Evolutionary conservation across 2,888 invertebrate genomes (phyloP).

Genomic region (Galerucella nymphaeae): DNA sequence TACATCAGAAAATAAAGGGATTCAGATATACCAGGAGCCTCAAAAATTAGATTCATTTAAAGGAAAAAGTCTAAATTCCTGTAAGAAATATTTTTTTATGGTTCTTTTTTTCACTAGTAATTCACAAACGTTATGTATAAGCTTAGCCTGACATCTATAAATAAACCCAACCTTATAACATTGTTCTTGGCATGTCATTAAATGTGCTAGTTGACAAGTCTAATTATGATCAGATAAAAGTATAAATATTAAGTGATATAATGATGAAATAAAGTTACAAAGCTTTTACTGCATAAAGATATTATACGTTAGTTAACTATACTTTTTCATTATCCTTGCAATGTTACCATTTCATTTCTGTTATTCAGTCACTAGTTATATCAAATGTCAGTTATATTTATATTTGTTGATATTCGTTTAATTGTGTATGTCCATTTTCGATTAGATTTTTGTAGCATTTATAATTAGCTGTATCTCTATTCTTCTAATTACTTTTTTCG

Average conservation of each 20-base stretch:
- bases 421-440: no score
- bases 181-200: constrained; percentile 34
- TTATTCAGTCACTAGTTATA: no score
- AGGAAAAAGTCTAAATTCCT: neutral
- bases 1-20: no score
- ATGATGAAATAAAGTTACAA: neutral
- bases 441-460: no score
- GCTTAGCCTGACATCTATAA: constrained; percentile 18
- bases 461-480: no score
- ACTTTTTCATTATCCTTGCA: neutral
- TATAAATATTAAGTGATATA: neutral
- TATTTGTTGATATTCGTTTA: no score
- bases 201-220: constrained; percentile 15
- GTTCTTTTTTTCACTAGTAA: neutral
- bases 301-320: neutral
- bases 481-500: no score
- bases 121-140: neutral
- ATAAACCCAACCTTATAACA: constrained; percentile 39
- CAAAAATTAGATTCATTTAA: no score
- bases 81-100: neutral
- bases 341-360: no score
- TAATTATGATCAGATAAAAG: constrained; percentile 11
- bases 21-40: no score
- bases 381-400: no score
- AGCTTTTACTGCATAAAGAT: neutral